phyloP scores from a whole-genome alignment of 2,888 invertebrate species.

The Tachina lurida region DNA sequence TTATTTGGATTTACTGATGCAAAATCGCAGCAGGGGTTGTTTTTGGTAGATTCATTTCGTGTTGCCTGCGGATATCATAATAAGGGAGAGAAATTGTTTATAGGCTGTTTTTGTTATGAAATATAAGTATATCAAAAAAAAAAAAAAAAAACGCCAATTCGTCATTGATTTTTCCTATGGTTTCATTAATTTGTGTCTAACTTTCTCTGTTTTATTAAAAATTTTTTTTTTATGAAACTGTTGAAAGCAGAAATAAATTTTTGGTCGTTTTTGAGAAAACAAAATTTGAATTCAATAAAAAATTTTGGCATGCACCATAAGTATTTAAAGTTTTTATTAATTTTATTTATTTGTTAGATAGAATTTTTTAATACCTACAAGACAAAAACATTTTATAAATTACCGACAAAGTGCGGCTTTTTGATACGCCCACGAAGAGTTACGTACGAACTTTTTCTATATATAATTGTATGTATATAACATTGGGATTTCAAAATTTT shows the following conservation, averaged over 20 bases:
- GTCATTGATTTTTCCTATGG: not conserved
- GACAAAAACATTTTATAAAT: no score
- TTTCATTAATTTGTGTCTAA: not conserved
- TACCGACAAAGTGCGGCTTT: no score
- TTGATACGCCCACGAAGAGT: no score
- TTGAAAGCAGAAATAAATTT: not conserved
- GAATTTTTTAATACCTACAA: no score
- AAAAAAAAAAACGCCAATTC: conserved; percentile 1
- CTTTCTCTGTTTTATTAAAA: conserved; percentile 5
- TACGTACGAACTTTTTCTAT: no score
- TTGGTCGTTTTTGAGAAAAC: no score
- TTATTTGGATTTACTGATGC: conserved; percentile 17
- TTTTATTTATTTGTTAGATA: no score
- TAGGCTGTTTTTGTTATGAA: conserved; percentile 57
- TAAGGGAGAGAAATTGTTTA: conserved; percentile 44
- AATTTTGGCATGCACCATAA: no score
- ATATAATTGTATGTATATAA: no score
- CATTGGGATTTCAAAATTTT: no score
- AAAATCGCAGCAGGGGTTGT: conserved; percentile 47
- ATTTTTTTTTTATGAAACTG: conserved; percentile 18
- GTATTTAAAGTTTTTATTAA: no score
- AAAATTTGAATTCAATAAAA: no score
- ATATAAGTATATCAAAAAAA: conserved; percentile 44
- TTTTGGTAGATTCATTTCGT: conserved; percentile 36
- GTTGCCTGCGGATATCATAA: not conserved